phyloP scores from a whole-genome alignment of 2,888 invertebrate genomes.

The Monochamus alternatus region DNA sequence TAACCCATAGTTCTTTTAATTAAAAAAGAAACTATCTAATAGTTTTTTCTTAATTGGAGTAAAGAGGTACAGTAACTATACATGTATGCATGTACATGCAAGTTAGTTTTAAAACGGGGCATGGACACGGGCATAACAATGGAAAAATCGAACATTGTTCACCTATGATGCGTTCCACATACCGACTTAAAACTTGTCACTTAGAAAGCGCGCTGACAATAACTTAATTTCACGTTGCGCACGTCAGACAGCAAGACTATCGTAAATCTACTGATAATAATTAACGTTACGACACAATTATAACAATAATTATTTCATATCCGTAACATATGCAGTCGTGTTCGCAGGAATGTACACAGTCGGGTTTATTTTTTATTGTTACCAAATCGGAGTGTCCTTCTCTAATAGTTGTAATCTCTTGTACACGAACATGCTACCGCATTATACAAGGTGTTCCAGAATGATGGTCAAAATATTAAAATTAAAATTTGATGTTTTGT shows the following conservation, averaged over 20 bases:
- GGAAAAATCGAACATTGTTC: conserved; percentile 24
- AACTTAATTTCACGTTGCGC: conserved; percentile 13
- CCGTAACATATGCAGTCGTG: conserved; percentile 20
- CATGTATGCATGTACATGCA: no score
- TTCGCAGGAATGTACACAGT: neutral
- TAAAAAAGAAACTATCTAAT: no score
- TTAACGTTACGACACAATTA: conserved; percentile 33
- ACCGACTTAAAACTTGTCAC: conserved; percentile 14
- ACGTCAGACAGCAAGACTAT: neutral
- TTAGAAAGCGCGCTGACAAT: conserved; percentile 24
- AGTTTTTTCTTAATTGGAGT: no score
- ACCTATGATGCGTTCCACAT: conserved; percentile 24
- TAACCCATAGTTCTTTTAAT: no score
- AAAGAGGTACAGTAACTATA: no score
- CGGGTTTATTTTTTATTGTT: neutral
- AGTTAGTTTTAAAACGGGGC: neutral
- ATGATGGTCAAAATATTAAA: neutral
- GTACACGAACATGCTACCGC: conserved; percentile 5
- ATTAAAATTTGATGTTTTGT: no score
- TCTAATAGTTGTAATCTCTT: neutral
- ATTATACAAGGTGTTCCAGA: no score
- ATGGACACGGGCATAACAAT: neutral
- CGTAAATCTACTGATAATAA: conserved; percentile 26
- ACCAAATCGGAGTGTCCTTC: neutral
- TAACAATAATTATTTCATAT: conserved; percentile 28